Evolutionary conservation across 2,797 vertebrate species (phyloP), one percentile per base, ranked within the genome.

Genomic region (Myotis myotis): DNA sequence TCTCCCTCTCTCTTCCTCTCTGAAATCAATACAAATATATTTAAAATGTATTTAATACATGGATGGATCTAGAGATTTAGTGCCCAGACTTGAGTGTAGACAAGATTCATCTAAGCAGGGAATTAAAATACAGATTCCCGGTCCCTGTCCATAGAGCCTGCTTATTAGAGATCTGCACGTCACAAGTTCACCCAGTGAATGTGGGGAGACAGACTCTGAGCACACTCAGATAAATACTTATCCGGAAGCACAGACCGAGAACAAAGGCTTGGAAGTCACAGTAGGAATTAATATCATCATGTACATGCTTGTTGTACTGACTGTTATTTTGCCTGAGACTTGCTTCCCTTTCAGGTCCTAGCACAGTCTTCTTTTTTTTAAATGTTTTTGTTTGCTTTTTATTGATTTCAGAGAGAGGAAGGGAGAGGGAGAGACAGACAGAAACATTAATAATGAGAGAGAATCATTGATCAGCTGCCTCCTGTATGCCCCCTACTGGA

Each of bases 71-170:
- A 25, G 28, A 93, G 41, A 10, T 60, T 78, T 44, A 30, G 33
- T 15, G 81, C 66, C 53, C 33, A 81, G 33, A 57, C 30, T 64
- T 47, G 23, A 23, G 20, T 41, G 33, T 20, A 23, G 10, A 22
- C 9, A 16, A 41, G 36, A 57, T 28, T 33, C 4, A 44, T 2
- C 55, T 0, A 4, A 49, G 22, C 33, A 64, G 51, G 16, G 68
- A 47, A 71, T 49, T 47, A 72, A 64, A 92, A 85, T 41, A 75
- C 66, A 25, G 13, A 84, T 57, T 60, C 28, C 64, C 60, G 70
- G 75, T 15, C 10, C 3, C 70, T 19, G 2, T 25, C 19, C 30
- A 2, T 33, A 91, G 83, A 75, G n/a, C 19, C 86, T 36, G 22
- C 28, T 68, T 3, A 7, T 19, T 49, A 38, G 49, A 84, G 62